Conservation (phyloP, 2,113 vertebrate genomes). For the Zosterops pallidus region DNA sequence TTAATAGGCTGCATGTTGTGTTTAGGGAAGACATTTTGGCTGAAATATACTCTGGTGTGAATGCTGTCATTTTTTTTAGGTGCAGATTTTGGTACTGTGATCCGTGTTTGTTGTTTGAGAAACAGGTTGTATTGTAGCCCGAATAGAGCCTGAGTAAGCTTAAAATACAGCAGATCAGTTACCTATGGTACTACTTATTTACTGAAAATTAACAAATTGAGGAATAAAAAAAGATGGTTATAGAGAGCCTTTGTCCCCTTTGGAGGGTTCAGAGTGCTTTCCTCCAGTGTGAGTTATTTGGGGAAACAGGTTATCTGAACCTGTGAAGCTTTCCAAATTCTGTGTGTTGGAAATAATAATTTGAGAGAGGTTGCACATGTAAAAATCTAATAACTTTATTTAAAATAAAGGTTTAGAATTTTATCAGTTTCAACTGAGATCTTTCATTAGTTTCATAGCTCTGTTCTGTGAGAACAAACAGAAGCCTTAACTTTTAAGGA, state of each 20-base stretch:
- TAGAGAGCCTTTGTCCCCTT: background rate
- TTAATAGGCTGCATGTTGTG: background rate
- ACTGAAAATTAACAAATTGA: background rate
- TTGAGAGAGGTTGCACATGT: background rate
- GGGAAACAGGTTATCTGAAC: background rate
- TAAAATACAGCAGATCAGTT: background rate
- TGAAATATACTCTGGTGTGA: background rate
- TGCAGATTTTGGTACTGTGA: background rate
- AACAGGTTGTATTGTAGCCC: background rate
- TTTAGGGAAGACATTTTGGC: background rate
- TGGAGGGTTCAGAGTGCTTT: background rate
- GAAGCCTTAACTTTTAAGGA: background rate
- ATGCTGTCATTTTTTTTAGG: background rate
- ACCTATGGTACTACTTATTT: background rate
- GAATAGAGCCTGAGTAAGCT: background rate
- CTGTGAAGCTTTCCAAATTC: background rate
- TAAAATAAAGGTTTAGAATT: background rate
- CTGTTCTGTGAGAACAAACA: background rate
- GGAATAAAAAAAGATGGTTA: background rate
- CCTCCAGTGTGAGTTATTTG: background rate
- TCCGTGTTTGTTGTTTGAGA: background rate
- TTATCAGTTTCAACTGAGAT: background rate
- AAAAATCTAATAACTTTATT: background rate
- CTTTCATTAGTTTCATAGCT: background rate
- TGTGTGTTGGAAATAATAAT: conserved; percentile 4